Evolutionary conservation across 2,797 vertebrate genomes (phyloP).

Genomic region (Apodemus agrarius): DNA sequence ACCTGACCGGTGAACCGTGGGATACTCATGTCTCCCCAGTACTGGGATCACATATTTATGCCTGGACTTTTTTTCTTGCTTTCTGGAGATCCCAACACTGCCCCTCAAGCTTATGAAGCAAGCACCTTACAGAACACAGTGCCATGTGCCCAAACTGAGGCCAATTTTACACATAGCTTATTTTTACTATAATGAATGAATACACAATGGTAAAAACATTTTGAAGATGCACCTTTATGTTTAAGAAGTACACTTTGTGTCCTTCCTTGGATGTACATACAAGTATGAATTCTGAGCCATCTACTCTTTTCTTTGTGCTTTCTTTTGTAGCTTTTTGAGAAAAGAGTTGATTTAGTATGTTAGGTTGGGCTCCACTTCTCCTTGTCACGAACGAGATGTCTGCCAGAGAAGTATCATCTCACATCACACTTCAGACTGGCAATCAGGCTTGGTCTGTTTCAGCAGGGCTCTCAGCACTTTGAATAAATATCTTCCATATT

Average conservation of each 20-base stretch:
- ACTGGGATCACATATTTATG: not conserved
- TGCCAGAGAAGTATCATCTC: constrained; percentile 57
- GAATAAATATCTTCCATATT: constrained; percentile 56
- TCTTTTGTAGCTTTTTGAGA: constrained; percentile 60
- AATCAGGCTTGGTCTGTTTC: constrained; percentile 55
- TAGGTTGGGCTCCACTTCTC: constrained; percentile 59
- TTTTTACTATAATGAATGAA: not conserved
- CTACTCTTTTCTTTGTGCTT: not conserved
- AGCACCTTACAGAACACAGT: not conserved
- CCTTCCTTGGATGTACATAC: not conserved
- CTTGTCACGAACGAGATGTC: constrained; percentile 60
- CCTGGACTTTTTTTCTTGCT: not conserved
- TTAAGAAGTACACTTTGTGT: not conserved
- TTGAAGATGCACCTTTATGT: not conserved
- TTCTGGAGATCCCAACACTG: not conserved
- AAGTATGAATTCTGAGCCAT: not conserved
- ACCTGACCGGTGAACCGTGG: not conserved
- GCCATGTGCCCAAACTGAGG: not conserved
- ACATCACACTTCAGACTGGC: constrained; percentile 50
- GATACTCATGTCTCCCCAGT: not conserved
- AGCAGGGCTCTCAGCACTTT: constrained; percentile 50
- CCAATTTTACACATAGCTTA: not conserved
- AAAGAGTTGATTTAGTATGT: constrained; percentile 50
- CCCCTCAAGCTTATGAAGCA: not conserved
- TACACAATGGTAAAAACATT: not conserved